Evolutionary conservation across 2,888 invertebrate species (phyloP).

Genomic region (Subacronicta megacephala): DNA sequence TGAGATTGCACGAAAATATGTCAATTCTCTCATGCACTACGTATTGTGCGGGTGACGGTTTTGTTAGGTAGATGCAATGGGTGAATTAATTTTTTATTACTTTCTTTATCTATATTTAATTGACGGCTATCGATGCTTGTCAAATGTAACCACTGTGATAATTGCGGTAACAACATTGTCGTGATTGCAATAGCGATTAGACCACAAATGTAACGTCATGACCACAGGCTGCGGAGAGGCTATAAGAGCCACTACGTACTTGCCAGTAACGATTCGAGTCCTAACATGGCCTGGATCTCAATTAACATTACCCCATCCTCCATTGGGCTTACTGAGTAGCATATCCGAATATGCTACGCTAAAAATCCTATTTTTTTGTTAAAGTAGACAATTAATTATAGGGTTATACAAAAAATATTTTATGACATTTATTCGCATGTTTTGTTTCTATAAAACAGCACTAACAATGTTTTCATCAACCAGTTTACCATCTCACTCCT

Average conservation of each 20-base stretch:
- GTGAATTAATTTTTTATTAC: not conserved
- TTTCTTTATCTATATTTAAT: not conserved
- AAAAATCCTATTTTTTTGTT: too few species aligned
- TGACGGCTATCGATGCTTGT: conserved; percentile 15
- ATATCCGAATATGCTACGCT: too few species aligned
- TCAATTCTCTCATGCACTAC: too few species aligned
- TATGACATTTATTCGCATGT: too few species aligned
- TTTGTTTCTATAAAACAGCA: too few species aligned
- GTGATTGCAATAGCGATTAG: conserved; percentile 25
- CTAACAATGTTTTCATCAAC: too few species aligned
- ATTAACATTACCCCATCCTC: conserved; percentile 46
- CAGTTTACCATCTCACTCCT: too few species aligned
- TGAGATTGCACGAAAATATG: too few species aligned
- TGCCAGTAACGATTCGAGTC: conserved; percentile 27
- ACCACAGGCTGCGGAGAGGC: conserved; percentile 19
- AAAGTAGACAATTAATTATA: too few species aligned
- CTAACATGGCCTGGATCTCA: conserved; percentile 36
- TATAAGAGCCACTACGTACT: conserved; percentile 23
- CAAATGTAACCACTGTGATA: conserved; percentile 14
- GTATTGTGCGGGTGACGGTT: too few species aligned
- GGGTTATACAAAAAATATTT: too few species aligned
- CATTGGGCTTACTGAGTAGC: conserved; percentile 28
- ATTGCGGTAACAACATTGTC: conserved; percentile 31
- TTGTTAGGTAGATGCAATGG: too few species aligned
- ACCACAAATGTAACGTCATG: conserved; percentile 41